Evolutionary conservation across 2,888 invertebrate species (phyloP), one percentile per base, ranked within the genome.

Genomic region (Dexiosoma caninum): DNA sequence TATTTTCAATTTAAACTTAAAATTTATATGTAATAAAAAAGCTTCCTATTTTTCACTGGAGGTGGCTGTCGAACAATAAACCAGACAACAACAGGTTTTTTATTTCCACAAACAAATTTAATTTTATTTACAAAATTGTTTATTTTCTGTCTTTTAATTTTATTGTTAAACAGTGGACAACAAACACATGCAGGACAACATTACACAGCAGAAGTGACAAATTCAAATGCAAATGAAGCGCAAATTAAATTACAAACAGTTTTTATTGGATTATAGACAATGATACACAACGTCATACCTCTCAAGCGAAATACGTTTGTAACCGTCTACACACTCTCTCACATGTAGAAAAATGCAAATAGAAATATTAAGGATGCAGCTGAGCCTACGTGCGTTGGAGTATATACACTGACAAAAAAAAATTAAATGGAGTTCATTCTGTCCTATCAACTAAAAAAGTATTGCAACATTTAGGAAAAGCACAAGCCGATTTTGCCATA

Each of bases 151-250:
- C 12, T 57, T 37, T 37, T 40, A 21, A 75, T 75, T 75, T 75
- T 67, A 69, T 81, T 77, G 81, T 72, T 81, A 77, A 81, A 77
- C 72, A 72, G 57, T 64, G 77, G 62, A 69, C 72, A 80, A 23
- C 46, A 59, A n/a, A 59, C 64, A 69, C 32, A 37, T 14, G 46
- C 42, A 76, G 66, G 66, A 78, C n/a, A n/a, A n/a, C 57, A 76
- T 78, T 76, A 83, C 74, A 78, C 64, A 85, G 84, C 85, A 85
- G 81, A 86, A 86, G 86, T 86, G 86, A 86, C 86, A 85, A 85
- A 87, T 86, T 86, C 90, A 89, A 89, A 89, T 89, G 89, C 89
- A 89, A 89, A 89, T 89, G 89, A 89, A 89, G 87, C 89, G 87
- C 87, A 89, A 90, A 90, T 90, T 90, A 90, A 90, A 90, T 90